These are phyloP conservation scores for Meiosimyza platycephala DNA, from an alignment of 2,888 invertebrate species.

Conservation along the genomic window DNA sequence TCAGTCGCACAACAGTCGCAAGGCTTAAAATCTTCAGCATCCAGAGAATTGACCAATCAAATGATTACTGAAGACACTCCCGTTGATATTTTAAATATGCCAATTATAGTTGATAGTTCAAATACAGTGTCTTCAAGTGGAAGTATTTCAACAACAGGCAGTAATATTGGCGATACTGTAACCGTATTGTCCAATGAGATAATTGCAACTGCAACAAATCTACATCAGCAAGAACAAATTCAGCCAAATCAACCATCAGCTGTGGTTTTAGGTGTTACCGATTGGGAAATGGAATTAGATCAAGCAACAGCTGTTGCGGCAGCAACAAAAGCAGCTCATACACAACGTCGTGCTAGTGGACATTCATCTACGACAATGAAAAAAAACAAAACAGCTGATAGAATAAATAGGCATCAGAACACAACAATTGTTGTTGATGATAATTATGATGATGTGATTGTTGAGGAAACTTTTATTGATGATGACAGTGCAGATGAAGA, in stretches of 20 bases:
- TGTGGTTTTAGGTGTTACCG: slow-evolving; percentile 64
- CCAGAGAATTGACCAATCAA: slow-evolving; percentile 48
- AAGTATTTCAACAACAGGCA: slow-evolving; percentile 40
- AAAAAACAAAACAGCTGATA: slow-evolving; percentile 7
- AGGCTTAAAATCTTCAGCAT: not conserved
- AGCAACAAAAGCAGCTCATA: slow-evolving; percentile 39
- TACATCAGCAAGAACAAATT: slow-evolving; percentile 38
- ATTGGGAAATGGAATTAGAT: slow-evolving; percentile 75
- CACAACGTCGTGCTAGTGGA: slow-evolving; percentile 35
- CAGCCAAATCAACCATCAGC: slow-evolving; percentile 39
- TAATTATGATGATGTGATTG: slow-evolving; percentile 55
- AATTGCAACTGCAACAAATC: slow-evolving; percentile 25
- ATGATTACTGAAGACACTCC: slow-evolving; percentile 72
- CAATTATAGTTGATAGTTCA: slow-evolving; percentile 59
- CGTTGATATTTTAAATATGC: slow-evolving; percentile 67
- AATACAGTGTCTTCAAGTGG: slow-evolving; percentile 32
- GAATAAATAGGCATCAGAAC: slow-evolving; percentile 21
- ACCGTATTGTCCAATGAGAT: slow-evolving; percentile 41
- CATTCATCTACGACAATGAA: slow-evolving; percentile 27
- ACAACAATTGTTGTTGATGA: slow-evolving; percentile 48
- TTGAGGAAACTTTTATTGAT: slow-evolving; percentile 45
- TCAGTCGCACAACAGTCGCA: slow-evolving; percentile 36
- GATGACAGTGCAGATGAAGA: slow-evolving; percentile 34
- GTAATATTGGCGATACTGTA: slow-evolving; percentile 39
- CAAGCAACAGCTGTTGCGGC: slow-evolving; percentile 64